phyloP scores from a whole-genome alignment of 2,113 vertebrate genomes.

The Anguilla rostrata region DNA sequence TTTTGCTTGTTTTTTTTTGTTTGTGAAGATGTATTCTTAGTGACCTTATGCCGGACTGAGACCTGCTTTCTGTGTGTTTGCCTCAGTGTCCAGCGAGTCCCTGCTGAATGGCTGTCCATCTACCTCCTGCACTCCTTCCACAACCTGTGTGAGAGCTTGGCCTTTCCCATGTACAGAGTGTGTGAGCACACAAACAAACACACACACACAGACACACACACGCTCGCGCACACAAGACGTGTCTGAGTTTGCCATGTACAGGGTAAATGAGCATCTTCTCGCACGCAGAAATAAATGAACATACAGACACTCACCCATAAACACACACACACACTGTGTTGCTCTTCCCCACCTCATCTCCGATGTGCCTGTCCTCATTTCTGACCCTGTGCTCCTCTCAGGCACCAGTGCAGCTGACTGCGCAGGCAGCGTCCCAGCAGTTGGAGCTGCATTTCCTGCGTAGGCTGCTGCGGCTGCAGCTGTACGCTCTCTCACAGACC shows the following conservation, averaged over 20 bases:
- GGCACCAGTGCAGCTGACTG: conserved; percentile 70
- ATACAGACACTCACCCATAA: no score
- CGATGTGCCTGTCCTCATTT: neutral
- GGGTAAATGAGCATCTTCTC: no score
- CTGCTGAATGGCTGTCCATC: conserved; percentile 68
- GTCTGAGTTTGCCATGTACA: no score
- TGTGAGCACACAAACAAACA: conserved; percentile 15
- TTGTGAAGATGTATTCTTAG: neutral
- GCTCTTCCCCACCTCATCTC: no score
- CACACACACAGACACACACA: no score
- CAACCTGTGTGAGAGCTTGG: conserved; percentile 56
- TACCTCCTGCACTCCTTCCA: conserved; percentile 61
- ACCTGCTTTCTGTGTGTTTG: neutral
- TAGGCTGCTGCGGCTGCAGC: conserved; percentile 57
- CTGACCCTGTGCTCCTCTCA: conserved; percentile 28
- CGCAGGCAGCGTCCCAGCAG: conserved; percentile 52
- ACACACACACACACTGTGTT: no score
- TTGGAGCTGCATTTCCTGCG: conserved; percentile 59
- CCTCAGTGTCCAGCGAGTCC: conserved; percentile 54
- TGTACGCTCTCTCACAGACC: conserved; percentile 48
- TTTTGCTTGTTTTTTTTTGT: neutral
- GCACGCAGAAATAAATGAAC: no score
- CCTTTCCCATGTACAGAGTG: conserved; percentile 69
- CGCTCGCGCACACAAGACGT: no score
- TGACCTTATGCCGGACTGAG: neutral